Evolutionary conservation across 2,888 invertebrate species (phyloP), one percentile per base, ranked within the genome.

Genomic region (Enchytraeus crypticus): DNA sequence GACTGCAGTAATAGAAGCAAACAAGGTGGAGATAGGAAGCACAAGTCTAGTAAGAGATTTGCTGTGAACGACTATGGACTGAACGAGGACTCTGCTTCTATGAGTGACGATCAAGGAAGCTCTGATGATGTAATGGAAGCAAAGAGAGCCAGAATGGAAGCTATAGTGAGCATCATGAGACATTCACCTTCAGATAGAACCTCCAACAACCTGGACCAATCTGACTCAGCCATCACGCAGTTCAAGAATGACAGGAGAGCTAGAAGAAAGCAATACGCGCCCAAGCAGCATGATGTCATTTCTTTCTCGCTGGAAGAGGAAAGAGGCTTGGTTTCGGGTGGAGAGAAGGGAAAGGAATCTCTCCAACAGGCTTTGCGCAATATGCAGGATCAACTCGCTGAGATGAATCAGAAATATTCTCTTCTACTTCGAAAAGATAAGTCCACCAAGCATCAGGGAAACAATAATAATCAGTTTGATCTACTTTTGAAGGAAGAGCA

Each of bases 191-290:
- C 34, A 21, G 26, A 23, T 14, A 47, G 21, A 23, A 46, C 57
- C 8, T 43, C 45, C n/a, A 43, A 21, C 27, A 46, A 57, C 27
- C 11, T 51, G 30, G 30, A n/a, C 33, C 53, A 51, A 2, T 3
- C 53, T 11, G 57, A 46, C 21, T 45, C 45, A 11, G n/a, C 23
- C 23, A 43, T 27, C 32, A n/a, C 70, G 57, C 26, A 27, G 11
- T 47, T 47, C 26, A 11, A 8, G 8, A 18, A 38, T 18, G 46
- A 46, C 21, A 8, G 57, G n/a, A 26, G 61, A 21, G 58, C 71
- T 55, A 95, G 95, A 80, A 85, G 95, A 53, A 96, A 96, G 80
- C 84, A 93, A 32, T 93, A 93, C 77, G 92, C 92, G 74, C 95
- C 95, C 18, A 92, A 92, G 79, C 93, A 93, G 75, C 91, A 62